Evolutionary conservation across 1,140 invertebrate genomes (phyloP).

Genomic region (Armadillidium nasatum): DNA sequence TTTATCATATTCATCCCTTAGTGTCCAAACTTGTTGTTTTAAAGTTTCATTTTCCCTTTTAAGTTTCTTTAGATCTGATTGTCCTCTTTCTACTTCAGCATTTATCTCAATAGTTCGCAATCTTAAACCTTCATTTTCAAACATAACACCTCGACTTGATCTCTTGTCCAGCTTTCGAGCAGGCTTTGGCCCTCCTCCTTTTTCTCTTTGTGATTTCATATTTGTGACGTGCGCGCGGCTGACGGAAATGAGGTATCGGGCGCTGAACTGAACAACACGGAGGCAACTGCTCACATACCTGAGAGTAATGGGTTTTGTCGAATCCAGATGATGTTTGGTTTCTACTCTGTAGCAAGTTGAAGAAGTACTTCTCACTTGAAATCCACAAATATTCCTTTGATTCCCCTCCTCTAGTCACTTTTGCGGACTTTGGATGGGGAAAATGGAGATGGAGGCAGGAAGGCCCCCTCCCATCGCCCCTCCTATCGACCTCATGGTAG

Average conservation of each 20-base stretch:
- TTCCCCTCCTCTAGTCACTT: no score
- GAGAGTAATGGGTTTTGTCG: background rate
- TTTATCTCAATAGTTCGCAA: conserved; percentile 84
- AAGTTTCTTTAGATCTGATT: conserved; percentile 80
- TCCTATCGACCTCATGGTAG: no score
- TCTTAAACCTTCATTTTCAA: conserved; percentile 83
- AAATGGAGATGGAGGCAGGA: no score
- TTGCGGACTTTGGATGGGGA: no score
- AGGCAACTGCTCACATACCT: conserved; percentile 39
- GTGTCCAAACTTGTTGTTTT: conserved; percentile 74
- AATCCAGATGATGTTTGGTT: no score
- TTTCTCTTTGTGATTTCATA: conserved; percentile 55
- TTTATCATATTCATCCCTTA: conserved; percentile 80
- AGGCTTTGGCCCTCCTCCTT: conserved; percentile 66
- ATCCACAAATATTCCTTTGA: no score
- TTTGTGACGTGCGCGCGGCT: conserved; percentile 51
- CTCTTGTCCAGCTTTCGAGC: conserved; percentile 58
- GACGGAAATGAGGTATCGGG: conserved; percentile 39
- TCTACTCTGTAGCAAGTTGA: no score
- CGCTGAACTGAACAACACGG: conserved; percentile 40
- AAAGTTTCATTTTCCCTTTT: conserved; percentile 79
- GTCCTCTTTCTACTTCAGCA: conserved; percentile 86
- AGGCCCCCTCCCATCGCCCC: no score
- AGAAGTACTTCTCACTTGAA: no score
- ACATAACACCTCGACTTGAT: conserved; percentile 45